Conservation (phyloP, 2,797 vertebrate species). For the Triplophysa yarkandensis region DNA sequence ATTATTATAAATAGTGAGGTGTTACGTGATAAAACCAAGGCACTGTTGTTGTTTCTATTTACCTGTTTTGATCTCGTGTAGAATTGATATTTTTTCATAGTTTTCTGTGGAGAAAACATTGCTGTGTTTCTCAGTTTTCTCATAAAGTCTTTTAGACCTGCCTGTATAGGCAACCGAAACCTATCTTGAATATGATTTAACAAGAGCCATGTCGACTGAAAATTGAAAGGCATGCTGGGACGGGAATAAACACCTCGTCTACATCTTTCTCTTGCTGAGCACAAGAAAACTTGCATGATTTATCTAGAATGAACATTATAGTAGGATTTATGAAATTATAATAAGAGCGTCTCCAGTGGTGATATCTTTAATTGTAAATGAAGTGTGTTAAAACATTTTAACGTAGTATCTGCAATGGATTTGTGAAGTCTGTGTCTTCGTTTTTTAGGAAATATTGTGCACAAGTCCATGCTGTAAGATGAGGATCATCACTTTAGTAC, state of each 20-base stretch:
- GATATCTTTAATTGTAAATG: background rate
- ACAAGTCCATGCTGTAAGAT: background rate
- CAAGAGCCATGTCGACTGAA: background rate
- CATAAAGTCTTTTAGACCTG: background rate
- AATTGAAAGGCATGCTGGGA: conserved; percentile 12
- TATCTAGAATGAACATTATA: background rate
- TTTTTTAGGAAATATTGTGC: too few species aligned
- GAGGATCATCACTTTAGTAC: background rate
- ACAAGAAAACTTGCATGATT: too few species aligned
- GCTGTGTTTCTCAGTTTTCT: background rate
- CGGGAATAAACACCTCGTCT: background rate
- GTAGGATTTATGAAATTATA: background rate
- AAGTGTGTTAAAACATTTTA: background rate
- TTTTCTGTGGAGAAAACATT: background rate
- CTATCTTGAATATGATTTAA: conserved; percentile 13
- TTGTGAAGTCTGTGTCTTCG: background rate
- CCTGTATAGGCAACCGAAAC: conserved; percentile 10
- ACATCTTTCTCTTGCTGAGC: background rate
- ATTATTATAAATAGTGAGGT: too few species aligned
- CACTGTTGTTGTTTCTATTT: background rate
- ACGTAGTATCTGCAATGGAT: too few species aligned
- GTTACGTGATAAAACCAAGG: background rate
- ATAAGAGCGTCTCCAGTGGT: background rate
- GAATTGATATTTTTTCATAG: too few species aligned
- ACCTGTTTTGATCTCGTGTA: too few species aligned